Conservation (phyloP, 2,797 vertebrate species). For the Rhincodon typus region DNA sequence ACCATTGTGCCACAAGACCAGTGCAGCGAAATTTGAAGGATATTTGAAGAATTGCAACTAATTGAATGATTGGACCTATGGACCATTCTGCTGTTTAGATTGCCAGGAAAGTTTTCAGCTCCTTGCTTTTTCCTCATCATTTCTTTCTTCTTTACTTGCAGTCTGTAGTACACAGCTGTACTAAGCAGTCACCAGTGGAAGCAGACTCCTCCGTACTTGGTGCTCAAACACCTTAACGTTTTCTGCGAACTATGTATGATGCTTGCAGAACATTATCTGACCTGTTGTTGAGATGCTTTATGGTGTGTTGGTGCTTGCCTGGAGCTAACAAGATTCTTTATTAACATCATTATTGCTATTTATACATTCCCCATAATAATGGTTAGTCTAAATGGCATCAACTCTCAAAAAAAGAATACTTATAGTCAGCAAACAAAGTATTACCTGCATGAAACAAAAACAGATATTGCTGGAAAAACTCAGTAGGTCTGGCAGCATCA, state of each 20-base stretch:
- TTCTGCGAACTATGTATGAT: background rate
- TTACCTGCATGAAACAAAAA: background rate
- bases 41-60: background rate
- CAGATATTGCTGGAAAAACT: no score
- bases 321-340: background rate
- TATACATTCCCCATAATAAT: background rate
- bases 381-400: background rate
- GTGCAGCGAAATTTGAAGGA: background rate
- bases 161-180: background rate
- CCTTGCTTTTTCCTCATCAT: background rate
- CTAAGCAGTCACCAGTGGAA: background rate
- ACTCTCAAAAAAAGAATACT: background rate
- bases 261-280: background rate
- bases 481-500: no score
- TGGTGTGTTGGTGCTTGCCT: background rate
- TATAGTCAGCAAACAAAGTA: background rate
- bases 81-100: background rate
- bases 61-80: background rate
- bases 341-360: background rate
- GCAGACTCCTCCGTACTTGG: background rate
- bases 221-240: background rate
- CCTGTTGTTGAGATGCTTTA: background rate
- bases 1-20: no score
- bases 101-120: background rate
- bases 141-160: background rate